phyloP scores from a whole-genome alignment of 2,888 invertebrate genomes.

The Argynnis bischoffii region DNA sequence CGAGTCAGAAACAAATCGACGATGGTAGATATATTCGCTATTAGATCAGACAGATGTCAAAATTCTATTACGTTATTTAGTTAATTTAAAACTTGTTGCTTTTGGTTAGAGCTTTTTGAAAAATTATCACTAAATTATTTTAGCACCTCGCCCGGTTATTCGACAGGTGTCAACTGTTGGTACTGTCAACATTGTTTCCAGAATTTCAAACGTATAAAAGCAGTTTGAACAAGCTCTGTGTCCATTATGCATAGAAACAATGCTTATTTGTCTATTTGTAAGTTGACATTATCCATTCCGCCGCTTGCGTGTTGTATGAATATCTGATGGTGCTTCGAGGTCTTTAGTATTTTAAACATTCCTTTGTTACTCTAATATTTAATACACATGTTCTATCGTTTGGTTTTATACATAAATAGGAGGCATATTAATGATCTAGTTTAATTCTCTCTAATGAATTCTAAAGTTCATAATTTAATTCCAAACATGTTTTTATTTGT shows the following conservation, averaged over 20 bases:
- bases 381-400: not conserved
- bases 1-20: too few species aligned
- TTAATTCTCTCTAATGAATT: too few species aligned
- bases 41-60: not conserved
- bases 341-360: not conserved
- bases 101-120: conserved; percentile 14
- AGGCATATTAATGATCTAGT: too few species aligned
- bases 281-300: conserved; percentile 35
- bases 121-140: conserved; percentile 31
- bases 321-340: not conserved
- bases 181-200: conserved; percentile 63
- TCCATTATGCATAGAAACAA: conserved; percentile 35
- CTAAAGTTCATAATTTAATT: too few species aligned
- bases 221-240: conserved; percentile 21
- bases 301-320: conserved; percentile 24
- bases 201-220: conserved; percentile 53
- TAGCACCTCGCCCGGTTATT: conserved; percentile 35
- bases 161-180: conserved; percentile 62
- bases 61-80: not conserved
- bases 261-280: conserved; percentile 37
- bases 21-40: too few species aligned
- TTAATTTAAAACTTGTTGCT: conserved; percentile 3
- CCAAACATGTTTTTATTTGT: too few species aligned
- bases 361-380: not conserved
- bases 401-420: too few species aligned